Evolutionary conservation across 2,888 invertebrate species (phyloP).

Genomic region (Agonopterix subpropinquella): DNA sequence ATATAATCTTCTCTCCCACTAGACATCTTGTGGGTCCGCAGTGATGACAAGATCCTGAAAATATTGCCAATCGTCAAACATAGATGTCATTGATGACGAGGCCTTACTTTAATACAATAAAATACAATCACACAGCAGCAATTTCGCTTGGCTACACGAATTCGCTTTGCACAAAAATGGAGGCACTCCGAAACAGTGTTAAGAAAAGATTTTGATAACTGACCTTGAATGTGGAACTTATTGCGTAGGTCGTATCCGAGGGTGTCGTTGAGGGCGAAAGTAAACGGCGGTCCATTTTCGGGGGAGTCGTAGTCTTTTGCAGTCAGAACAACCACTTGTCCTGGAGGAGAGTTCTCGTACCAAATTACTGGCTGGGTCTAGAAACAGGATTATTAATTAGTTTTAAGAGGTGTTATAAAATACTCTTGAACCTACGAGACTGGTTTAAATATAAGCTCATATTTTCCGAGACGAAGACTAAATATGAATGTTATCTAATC

Average conservation of each 20-base stretch:
- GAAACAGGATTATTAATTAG: conserved; percentile 9
- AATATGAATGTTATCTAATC: not conserved
- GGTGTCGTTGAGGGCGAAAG: conserved; percentile 79
- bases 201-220: conserved; percentile 18
- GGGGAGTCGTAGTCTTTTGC: conserved; percentile 89
- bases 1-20: too few relatives aligned
- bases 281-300: conserved; percentile 91
- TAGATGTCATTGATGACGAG: too few relatives aligned
- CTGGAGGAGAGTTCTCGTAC: conserved; percentile 85
- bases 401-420: not conserved
- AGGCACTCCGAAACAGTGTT: not conserved
- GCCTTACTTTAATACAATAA: too few relatives aligned
- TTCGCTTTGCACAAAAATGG: not conserved
- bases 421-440: not conserved
- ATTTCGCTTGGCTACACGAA: not conserved
- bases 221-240: conserved; percentile 83
- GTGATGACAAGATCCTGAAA: not conserved
- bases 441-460: not conserved
- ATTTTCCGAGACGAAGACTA: not conserved
- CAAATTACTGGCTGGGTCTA: conserved; percentile 87
- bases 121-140: not conserved
- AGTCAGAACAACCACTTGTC: conserved; percentile 80
- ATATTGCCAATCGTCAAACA: not conserved
- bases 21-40: not conserved
- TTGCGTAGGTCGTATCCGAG: conserved; percentile 80